Percentiles rank a stretch among this genome's conserved stretches.
These are phyloP conservation scores for Eristalis arbustorum DNA, from an alignment of 2,888 invertebrate genomes.

Conservation along the genomic window DNA sequence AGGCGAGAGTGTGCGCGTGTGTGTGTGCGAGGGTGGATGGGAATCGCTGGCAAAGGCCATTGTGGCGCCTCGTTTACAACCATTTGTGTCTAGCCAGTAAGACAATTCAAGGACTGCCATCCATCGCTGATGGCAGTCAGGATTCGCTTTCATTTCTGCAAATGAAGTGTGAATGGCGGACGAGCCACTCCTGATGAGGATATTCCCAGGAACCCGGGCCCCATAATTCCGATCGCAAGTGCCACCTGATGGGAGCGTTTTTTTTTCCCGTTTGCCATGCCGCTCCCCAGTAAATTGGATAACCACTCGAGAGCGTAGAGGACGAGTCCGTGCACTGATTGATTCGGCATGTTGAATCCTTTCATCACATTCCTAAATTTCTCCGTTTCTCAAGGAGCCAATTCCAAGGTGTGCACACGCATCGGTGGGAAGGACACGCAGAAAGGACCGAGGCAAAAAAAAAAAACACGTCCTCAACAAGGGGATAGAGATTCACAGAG, in stretches of 20 bases:
- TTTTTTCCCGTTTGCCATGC: not conserved
- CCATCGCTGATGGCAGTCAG: conserved; percentile 15
- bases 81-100: conserved; percentile 60
- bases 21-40: not conserved
- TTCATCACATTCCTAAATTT: conserved; percentile 31
- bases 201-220: conserved; percentile 41
- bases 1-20: not conserved
- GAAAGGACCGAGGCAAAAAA: not conserved
- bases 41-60: not conserved
- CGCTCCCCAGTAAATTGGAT: conserved; percentile 46
- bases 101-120: conserved; percentile 38
- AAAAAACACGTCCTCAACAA: not conserved
- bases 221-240: conserved; percentile 62
- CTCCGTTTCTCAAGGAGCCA: conserved; percentile 17
- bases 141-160: conserved; percentile 26
- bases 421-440: conserved; percentile 6
- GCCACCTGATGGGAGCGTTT: not conserved
- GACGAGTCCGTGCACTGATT: conserved; percentile 33
- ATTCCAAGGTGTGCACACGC: conserved; percentile 32
- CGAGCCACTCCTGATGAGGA: conserved; percentile 48
- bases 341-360: conserved; percentile 41
- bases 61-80: conserved; percentile 62
- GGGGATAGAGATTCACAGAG: conserved; percentile 35
- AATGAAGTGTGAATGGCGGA: conserved; percentile 37
- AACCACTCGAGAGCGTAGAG: conserved; percentile 29